Conservation (phyloP, 2,888 invertebrate genomes). For the Thecocarcelia acutangulata region DNA sequence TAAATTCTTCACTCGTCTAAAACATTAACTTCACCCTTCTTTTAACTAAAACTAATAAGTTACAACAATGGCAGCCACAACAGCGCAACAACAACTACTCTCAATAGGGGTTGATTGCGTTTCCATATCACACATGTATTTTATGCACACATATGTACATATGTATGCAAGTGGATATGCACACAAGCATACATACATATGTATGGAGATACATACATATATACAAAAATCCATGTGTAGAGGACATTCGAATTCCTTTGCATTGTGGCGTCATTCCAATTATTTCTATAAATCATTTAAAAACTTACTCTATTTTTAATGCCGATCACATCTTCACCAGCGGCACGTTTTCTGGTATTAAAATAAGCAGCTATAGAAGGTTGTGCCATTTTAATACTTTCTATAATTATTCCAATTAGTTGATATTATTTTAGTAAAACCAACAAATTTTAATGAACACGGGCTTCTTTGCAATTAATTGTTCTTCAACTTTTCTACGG, state of each 20-base stretch:
- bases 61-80: constrained; percentile 27
- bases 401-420: constrained; percentile 56
- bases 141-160: neutral
- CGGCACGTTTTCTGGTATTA: constrained; percentile 88
- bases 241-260: constrained; percentile 37
- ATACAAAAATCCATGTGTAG: no score
- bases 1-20: neutral
- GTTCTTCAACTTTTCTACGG: constrained; percentile 6
- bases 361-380: constrained; percentile 89
- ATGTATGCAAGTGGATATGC: neutral
- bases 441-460: neutral
- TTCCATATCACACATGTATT: neutral
- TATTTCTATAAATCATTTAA: constrained; percentile 67
- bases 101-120: neutral
- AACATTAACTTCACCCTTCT: constrained; percentile 17
- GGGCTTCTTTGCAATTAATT: no score
- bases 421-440: constrained; percentile 47
- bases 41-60: neutral
- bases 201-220: neutral
- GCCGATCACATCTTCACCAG: constrained; percentile 85
- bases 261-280: constrained; percentile 20
- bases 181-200: no score
- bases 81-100: no score
- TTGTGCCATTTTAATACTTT: constrained; percentile 85
- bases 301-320: constrained; percentile 83